Conservation (phyloP, 2,797 vertebrate genomes). For the Cirrhinus mrigala region DNA sequence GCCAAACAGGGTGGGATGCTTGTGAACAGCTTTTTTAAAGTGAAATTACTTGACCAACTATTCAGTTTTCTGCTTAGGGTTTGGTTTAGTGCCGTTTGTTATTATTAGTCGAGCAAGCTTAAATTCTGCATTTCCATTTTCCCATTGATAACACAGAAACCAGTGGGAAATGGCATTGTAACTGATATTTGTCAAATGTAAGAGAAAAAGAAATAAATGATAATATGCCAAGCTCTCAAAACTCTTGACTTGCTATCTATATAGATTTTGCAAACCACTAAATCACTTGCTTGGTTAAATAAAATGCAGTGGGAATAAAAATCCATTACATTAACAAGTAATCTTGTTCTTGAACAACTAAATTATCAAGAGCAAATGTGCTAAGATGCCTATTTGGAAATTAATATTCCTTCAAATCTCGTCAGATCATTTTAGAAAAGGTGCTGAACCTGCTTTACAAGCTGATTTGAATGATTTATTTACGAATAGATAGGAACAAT, state of each 20-base stretch:
- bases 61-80: not conserved
- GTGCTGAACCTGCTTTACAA: not conserved
- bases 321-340: not conserved
- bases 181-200: constrained; percentile 14
- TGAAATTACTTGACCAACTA: not conserved
- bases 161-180: not conserved
- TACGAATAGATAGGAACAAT: not conserved
- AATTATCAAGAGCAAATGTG: not conserved
- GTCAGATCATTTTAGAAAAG: not conserved
- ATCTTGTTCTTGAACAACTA: not conserved
- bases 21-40: not conserved
- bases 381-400: not conserved
- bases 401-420: not conserved
- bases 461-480: not conserved
- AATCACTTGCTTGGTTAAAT: not conserved
- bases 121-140: not conserved
- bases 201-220: not conserved
- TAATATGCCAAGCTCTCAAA: constrained; percentile 9
- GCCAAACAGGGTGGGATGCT: not conserved
- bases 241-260: not conserved
- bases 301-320: not conserved
- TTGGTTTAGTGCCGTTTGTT: not conserved
- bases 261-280: not conserved
- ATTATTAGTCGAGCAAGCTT: not conserved
- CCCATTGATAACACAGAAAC: not conserved